Conservation (phyloP, 2,888 invertebrate species). For the Pseudoips prasinana region DNA sequence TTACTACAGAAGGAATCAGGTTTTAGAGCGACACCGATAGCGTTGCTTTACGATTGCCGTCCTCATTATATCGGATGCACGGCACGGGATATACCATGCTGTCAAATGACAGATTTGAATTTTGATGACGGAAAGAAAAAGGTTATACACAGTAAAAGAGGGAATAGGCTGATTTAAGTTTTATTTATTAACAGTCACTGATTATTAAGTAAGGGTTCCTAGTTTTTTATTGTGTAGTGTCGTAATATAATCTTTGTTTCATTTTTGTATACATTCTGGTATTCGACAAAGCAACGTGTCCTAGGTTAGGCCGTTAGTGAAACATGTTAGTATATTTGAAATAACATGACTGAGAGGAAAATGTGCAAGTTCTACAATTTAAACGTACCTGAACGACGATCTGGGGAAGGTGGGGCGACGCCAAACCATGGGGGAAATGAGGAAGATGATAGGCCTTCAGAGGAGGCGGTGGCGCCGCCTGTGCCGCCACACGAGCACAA, state of each 20-base stretch:
- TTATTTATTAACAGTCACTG: constrained; percentile 48
- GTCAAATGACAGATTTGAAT: constrained; percentile 77
- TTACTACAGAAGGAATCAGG: no score
- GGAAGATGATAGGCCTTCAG: constrained; percentile 63
- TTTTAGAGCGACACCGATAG: no score
- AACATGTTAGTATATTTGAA: constrained; percentile 77
- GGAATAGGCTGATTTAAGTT: constrained; percentile 69
- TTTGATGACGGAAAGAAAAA: constrained; percentile 81
- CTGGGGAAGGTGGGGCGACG: constrained; percentile 59
- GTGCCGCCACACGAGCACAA: constrained; percentile 94
- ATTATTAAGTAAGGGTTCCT: constrained; percentile 33
- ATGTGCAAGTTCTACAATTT: constrained; percentile 82
- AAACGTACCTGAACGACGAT: constrained; percentile 78
- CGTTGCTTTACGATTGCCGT: no score
- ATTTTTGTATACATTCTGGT: constrained; percentile 52
- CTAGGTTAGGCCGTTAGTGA: constrained; percentile 79
- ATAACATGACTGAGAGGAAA: constrained; percentile 81
- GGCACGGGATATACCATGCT: constrained; percentile 44
- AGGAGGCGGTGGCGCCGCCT: constrained; percentile 59
- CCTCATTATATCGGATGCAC: no score
- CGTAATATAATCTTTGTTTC: constrained; percentile 42
- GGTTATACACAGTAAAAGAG: constrained; percentile 77
- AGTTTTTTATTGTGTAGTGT: constrained; percentile 46
- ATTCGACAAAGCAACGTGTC: constrained; percentile 71
- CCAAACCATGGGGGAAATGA: constrained; percentile 63